Evolutionary conservation across 2,797 vertebrate species (phyloP), one percentile per base, ranked within the genome.

Genomic region (Eremophila alpestris): DNA sequence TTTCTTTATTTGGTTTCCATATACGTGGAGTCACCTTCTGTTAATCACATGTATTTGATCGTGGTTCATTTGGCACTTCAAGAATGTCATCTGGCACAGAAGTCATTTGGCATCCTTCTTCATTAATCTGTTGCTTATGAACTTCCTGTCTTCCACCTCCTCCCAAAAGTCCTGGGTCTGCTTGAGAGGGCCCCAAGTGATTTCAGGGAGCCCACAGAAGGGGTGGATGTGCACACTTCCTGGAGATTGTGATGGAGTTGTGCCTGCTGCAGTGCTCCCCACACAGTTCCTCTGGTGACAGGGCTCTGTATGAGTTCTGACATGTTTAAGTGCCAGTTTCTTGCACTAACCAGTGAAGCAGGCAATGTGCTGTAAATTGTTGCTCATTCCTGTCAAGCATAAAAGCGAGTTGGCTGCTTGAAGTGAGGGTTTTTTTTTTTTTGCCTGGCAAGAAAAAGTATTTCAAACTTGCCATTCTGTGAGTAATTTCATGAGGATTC

Each of bases 1-100:
- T 85, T 0, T 29, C 43, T 77, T 94, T 75, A 74, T 92, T 95
- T 91, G 71, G 52, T 74, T 65, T 87, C 87, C 60, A 14, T 80
- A 10, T 64, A 74, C 68, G 91, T 96, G 89, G 68, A 83, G 68
- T 91, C 64, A 77, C 75, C 60, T 89, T 91, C 76, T 70, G 60
- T 87, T 87, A 74, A 85, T 89, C 60, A 36, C 16, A 46, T 77
- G 43, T 49, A 67, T 70, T 64, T 93, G 48, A 60, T 85, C 64
- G 29, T 24, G 62, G 76, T 80, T 74, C 78, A 70, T 74, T 2
- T 14, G 64, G 12, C 54, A 40, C 26, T 83, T 94, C 19, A 68
- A 54, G 75, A 91, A 34, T 21, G 30, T 84, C 9, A 11, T 70
- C 68, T 83, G 60, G 54, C 19, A 27, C 38, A 83, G 49, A 63